phyloP scores from a whole-genome alignment of 2,888 invertebrate species.

The Adela reaumurella region DNA sequence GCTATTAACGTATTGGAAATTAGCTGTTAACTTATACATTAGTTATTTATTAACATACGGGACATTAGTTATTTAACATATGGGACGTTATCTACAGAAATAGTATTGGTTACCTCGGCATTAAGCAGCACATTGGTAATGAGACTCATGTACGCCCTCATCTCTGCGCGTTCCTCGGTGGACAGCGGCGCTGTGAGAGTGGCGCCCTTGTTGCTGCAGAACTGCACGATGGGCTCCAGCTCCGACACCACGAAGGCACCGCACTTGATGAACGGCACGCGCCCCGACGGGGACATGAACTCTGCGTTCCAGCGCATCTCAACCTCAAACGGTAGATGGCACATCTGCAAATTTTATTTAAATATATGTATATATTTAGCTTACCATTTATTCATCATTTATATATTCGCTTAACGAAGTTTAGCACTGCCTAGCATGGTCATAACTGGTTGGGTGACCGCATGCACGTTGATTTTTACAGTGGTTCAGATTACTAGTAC shows the following conservation, averaged over 20 bases:
- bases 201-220: conserved; percentile 81
- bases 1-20: no score
- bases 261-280: conserved; percentile 88
- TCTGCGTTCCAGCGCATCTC: conserved; percentile 89
- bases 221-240: conserved; percentile 86
- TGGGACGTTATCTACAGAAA: no score
- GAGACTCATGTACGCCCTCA: conserved; percentile 90
- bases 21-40: no score
- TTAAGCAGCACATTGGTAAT: conserved; percentile 85
- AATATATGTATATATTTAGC: no score
- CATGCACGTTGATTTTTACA: no score
- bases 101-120: conserved; percentile 67
- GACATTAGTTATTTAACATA: no score
- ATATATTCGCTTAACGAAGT: no score
- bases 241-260: conserved; percentile 88
- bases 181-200: conserved; percentile 69
- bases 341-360: conserved; percentile 59
- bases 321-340: conserved; percentile 76
- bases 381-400: no score
- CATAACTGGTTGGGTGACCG: no score
- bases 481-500: no score
- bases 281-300: conserved; percentile 93
- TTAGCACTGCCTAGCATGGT: no score
- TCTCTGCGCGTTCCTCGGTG: conserved; percentile 78
- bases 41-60: no score